A percentile compares a stretch with the other conserved stretches of the same genome.
Conservation (phyloP, 2,113 vertebrate genomes). For the Pseudorhombus dupliciocellatus region DNA sequence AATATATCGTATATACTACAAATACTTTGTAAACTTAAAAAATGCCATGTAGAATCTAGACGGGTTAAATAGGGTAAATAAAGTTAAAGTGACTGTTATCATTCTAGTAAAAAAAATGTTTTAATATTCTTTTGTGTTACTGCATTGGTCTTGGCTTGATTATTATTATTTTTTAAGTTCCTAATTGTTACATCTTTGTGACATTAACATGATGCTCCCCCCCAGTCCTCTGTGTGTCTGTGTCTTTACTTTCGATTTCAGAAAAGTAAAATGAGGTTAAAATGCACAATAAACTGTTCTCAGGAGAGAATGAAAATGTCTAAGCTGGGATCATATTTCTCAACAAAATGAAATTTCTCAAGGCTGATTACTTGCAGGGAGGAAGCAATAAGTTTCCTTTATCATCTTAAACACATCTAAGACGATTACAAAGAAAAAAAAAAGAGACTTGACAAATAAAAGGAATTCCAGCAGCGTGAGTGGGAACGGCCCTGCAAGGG, state of each 20-base stretch:
- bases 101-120: no score
- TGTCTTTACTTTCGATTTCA: slow-evolving; percentile 40
- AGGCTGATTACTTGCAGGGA: slow-evolving; percentile 62
- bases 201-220: no score
- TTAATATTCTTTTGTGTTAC: no score
- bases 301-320: slow-evolving; percentile 29
- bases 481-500: slow-evolving; percentile 46
- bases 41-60: no score
- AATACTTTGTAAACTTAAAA: no score
- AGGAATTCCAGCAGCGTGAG: slow-evolving; percentile 70
- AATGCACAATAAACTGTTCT: neutral
- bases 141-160: no score
- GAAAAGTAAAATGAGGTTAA: slow-evolving; percentile 9
- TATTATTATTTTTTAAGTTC: neutral
- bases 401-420: slow-evolving; percentile 77
- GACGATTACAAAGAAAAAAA: slow-evolving; percentile 77
- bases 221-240: slow-evolving; percentile 1
- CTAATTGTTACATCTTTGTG: neutral
- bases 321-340: slow-evolving; percentile 70
- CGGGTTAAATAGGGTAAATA: neutral
- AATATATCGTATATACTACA: neutral
- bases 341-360: slow-evolving; percentile 69
- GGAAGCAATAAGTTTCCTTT: slow-evolving; percentile 68
- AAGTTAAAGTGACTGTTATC: neutral
- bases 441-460: slow-evolving; percentile 79